Evolutionary conservation across 2,888 invertebrate genomes (phyloP), one percentile per base, ranked within the genome.

Genomic region (Dusona sp.): DNA sequence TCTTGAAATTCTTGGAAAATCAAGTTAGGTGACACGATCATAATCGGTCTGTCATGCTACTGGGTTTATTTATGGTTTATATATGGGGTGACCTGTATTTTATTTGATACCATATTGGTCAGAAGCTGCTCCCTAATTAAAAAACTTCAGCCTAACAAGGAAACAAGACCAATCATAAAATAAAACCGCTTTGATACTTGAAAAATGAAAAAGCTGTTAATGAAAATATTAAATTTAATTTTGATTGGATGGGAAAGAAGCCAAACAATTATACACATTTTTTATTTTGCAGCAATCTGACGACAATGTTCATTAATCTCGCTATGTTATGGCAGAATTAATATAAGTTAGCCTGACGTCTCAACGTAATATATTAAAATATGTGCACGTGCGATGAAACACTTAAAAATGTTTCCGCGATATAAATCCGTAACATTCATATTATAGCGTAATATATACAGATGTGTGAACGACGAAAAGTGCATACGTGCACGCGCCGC

Each of bases 401-500:
- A 68, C 45, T 74, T 72, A 75, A 70, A 82, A 74, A 48, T 75
- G 29, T 82, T 79, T 61, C 61, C 74, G 70, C 61, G 61, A 13
- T 74, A 67, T 74, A 65, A 45, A 74, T 75, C 48, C n/a, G 38
- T 61, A 65, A 79, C 48, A 61, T 57, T 38, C 3, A 42, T 74
- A 68, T 68, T 79, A 74, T 79, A 83, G 73, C 22, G 67, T 38
- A 79, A 79, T 80, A 83, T 79, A 48, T 73, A 87, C 77, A 73
- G 51, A 78, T 81, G 65, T 64, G 64, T 81, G 54, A 38, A 54
- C 25, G 73, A 54, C n/a, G 78, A 73, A 70, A 74, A 22, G 54
- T 65, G 77, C 67, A 87, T 74, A 87, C 78, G 77, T 85, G 77
- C 80, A 83, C 81, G 78, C 77, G 73, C 83, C 54, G 61, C 38